Conservation (phyloP, 1,140 invertebrate genomes). For the Anadara kagoshimensis region DNA sequence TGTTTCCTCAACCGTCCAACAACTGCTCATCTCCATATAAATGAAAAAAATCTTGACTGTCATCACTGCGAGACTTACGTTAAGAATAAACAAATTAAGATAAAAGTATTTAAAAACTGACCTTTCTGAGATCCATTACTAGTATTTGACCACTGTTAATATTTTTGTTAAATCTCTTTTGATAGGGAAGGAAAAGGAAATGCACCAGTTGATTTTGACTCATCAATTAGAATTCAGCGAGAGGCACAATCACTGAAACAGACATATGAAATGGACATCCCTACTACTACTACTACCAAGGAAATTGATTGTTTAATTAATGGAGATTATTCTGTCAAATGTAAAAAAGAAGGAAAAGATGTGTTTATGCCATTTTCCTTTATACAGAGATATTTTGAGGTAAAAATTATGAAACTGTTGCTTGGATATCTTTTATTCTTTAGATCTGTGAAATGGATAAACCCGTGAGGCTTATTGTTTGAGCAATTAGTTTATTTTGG, state of each 20-base stretch:
- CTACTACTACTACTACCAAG: constrained; percentile 68
- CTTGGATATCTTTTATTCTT: too few relatives aligned
- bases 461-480: too few relatives aligned
- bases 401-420: constrained; percentile 65
- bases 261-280: background rate
- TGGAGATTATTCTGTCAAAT: constrained; percentile 88
- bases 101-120: too few relatives aligned
- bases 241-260: constrained; percentile 7
- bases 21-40: too few relatives aligned
- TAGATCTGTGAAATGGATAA: too few relatives aligned
- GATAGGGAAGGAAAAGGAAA: constrained; percentile 20
- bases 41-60: too few relatives aligned
- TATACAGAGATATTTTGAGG: constrained; percentile 95
- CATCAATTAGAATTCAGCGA: constrained; percentile 25
- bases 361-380: constrained; percentile 95
- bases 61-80: too few relatives aligned
- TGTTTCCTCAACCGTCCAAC: too few relatives aligned
- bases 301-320: constrained; percentile 94
- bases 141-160: too few relatives aligned
- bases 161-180: constrained; percentile 2
- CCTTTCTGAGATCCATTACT: background rate
- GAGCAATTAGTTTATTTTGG: too few relatives aligned
- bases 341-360: constrained; percentile 88
- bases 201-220: constrained; percentile 16
- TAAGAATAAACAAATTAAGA: too few relatives aligned